These are phyloP conservation scores for Porites rus DNA, from an alignment of 92 coral and sea anemone species.

Conservation along the genomic window DNA sequence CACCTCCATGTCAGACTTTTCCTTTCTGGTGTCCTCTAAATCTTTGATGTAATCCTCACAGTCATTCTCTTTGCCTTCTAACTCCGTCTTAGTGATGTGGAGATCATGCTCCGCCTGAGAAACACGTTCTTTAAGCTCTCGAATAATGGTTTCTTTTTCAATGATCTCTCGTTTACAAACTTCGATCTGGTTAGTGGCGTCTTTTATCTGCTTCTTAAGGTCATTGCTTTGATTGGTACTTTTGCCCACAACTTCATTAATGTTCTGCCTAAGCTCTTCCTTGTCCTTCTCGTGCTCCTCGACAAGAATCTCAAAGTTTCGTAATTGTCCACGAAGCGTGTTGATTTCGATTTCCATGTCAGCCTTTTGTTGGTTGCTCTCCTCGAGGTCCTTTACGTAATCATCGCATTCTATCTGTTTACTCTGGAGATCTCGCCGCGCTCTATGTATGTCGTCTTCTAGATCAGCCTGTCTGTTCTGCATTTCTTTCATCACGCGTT, in stretches of 20 bases:
- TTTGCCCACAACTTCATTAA: constrained; percentile 74
- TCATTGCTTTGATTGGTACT: constrained; percentile 72
- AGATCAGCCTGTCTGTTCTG: constrained; percentile 69
- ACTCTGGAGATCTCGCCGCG: constrained; percentile 66
- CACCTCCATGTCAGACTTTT: constrained; percentile 75
- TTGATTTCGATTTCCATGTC: constrained; percentile 84
- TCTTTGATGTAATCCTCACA: constrained; percentile 63
- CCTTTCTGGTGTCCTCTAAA: constrained; percentile 68
- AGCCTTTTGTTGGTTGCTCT: constrained; percentile 68
- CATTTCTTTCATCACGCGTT: constrained; percentile 72
- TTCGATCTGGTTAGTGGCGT: constrained; percentile 70
- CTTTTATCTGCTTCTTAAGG: constrained; percentile 70
- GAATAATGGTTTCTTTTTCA: constrained; percentile 72
- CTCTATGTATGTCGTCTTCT: constrained; percentile 72
- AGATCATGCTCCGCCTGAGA: constrained; percentile 73
- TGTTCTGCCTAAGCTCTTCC: constrained; percentile 67
- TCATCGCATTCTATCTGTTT: constrained; percentile 70
- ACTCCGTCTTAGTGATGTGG: constrained; percentile 68
- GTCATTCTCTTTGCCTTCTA: constrained; percentile 76
- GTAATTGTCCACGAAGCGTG: constrained; percentile 77
- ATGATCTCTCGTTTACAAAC: constrained; percentile 65
- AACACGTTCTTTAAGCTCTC: constrained; percentile 74
- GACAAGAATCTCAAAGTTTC: constrained; percentile 72
- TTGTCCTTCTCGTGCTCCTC: constrained; percentile 85
- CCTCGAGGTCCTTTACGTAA: constrained; percentile 72